These are phyloP conservation scores for Silurus meridionalis DNA, from an alignment of 2,113 vertebrate species.

Conservation along the genomic window DNA sequence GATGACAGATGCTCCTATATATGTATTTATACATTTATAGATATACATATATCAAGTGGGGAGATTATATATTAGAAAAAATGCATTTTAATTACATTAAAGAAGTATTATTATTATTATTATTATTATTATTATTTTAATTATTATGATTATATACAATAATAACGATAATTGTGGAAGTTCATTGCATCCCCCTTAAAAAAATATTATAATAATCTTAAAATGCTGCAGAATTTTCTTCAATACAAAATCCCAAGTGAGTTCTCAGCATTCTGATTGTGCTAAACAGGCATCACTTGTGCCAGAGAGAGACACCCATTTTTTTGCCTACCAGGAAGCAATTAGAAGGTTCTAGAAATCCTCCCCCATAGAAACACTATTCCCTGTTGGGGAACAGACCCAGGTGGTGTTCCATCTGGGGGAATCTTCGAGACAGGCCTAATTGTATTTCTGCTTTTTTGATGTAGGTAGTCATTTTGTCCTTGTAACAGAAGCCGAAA, in stretches of 20 bases:
- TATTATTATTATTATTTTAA: too few species aligned
- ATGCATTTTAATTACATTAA: too few species aligned
- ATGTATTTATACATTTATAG: not conserved
- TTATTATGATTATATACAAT: too few species aligned
- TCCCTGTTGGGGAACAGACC: not conserved
- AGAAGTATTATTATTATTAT: too few species aligned
- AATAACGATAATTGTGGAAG: too few species aligned
- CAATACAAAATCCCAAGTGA: not conserved
- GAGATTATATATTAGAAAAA: too few species aligned
- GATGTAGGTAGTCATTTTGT: not conserved
- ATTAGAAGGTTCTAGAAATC: slow-evolving; percentile 13
- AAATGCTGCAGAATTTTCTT: not conserved
- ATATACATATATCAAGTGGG: too few species aligned
- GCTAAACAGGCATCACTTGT: not conserved
- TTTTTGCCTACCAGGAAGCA: not conserved
- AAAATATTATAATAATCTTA: too few species aligned
- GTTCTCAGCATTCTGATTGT: not conserved
- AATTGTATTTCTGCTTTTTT: not conserved
- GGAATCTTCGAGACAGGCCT: not conserved
- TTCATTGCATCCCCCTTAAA: too few species aligned
- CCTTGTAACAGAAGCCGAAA: not conserved
- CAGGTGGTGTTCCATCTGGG: not conserved
- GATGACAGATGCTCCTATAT: not conserved
- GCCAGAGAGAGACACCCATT: not conserved
- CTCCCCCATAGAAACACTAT: not conserved